These are phyloP conservation scores for Agrilus biguttatus DNA, from an alignment of 2,888 invertebrate species.

Conservation along the genomic window DNA sequence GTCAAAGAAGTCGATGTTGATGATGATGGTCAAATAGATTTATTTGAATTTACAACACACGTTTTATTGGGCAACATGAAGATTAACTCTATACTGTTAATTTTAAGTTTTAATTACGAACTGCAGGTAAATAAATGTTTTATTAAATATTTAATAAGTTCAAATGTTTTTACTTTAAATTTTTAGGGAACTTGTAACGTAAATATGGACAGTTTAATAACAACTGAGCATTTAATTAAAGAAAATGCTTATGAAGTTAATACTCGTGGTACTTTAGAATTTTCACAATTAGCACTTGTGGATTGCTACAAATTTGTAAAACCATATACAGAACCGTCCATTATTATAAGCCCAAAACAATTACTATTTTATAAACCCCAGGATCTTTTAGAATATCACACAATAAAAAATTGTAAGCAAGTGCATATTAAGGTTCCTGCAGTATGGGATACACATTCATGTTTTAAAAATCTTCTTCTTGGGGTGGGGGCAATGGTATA, in stretches of 20 bases:
- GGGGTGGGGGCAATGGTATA: no score
- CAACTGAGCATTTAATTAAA: slow-evolving; percentile 18
- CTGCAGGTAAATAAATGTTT: slow-evolving; percentile 38
- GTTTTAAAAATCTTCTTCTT: no score
- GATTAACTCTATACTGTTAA: slow-evolving; percentile 40
- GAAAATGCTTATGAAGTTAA: slow-evolving; percentile 28
- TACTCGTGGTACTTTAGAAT: slow-evolving; percentile 33
- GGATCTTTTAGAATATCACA: slow-evolving; percentile 40
- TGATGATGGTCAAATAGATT: slow-evolving; percentile 48
- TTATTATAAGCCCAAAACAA: slow-evolving; percentile 32
- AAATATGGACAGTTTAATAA: slow-evolving; percentile 27
- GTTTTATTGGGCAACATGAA: slow-evolving; percentile 36
- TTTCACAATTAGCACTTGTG: slow-evolving; percentile 36
- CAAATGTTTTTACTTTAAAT: slow-evolving; percentile 1
- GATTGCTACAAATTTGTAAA: slow-evolving; percentile 35
- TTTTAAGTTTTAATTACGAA: slow-evolving; percentile 45
- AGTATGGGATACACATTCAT: no score
- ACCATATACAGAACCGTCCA: slow-evolving; percentile 41
- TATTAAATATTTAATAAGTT: neutral
- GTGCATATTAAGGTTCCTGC: neutral
- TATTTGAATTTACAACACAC: slow-evolving; percentile 41
- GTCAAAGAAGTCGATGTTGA: slow-evolving; percentile 51
- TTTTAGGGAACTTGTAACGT: slow-evolving; percentile 38
- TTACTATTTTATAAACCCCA: slow-evolving; percentile 34
- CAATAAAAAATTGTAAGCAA: slow-evolving; percentile 42